A percentile compares a stretch with the other conserved stretches of the same genome.
These are phyloP conservation scores for Gerris lacustris DNA, from an alignment of 2,888 invertebrate genomes.

Conservation along the genomic window DNA sequence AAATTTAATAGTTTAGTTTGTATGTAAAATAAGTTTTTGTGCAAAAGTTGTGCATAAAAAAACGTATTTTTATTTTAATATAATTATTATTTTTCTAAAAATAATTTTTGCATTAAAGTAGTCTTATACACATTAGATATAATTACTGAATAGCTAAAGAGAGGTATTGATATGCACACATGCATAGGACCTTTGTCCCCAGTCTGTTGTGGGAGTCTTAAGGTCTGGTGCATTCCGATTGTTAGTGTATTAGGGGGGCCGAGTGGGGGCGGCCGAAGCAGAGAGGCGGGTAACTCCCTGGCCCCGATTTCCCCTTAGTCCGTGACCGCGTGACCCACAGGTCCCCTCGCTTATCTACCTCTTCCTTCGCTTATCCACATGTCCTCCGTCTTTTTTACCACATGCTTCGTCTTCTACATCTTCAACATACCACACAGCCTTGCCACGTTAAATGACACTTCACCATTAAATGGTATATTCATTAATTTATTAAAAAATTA, in stretches of 20 bases:
- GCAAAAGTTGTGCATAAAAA: too few species aligned
- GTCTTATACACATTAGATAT: too few species aligned
- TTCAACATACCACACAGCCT: neutral
- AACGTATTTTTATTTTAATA: too few species aligned
- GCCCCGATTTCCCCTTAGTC: neutral
- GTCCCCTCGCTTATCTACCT: neutral
- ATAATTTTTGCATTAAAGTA: too few species aligned
- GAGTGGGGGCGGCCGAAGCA: neutral
- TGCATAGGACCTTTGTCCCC: too few species aligned
- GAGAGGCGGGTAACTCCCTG: neutral
- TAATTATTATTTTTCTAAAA: too few species aligned
- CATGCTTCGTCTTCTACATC: neutral
- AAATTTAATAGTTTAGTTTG: too few species aligned
- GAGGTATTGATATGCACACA: too few species aligned
- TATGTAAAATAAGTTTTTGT: too few species aligned
- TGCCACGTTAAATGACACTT: neutral
- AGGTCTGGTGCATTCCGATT: too few species aligned
- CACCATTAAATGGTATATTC: neutral
- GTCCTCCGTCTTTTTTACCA: neutral
- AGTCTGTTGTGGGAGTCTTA: too few species aligned
- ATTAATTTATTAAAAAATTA: neutral
- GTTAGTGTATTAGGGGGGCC: neutral
- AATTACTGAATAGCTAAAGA: too few species aligned
- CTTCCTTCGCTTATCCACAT: neutral
- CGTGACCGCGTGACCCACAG: slow-evolving; percentile 1